phyloP scores from a whole-genome alignment of 2,888 invertebrate species.

The Abrostola tripartita region DNA sequence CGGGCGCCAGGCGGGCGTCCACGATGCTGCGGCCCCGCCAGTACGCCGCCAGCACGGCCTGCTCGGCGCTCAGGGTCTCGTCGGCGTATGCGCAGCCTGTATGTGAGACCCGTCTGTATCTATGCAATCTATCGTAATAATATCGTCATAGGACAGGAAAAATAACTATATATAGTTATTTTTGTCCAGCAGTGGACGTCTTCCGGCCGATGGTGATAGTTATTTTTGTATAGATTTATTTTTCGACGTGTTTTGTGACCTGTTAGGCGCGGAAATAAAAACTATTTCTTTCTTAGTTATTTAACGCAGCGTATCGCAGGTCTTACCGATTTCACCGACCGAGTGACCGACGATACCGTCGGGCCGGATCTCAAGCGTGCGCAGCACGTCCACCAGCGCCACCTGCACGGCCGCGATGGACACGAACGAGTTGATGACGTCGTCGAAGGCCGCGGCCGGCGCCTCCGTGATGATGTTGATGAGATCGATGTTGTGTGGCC shows the following conservation, averaged over 20 bases:
- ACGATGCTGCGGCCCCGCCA: slow-evolving; percentile 96
- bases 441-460: slow-evolving; percentile 93
- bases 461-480: slow-evolving; percentile 93
- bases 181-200: too few species aligned
- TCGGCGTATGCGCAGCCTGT: slow-evolving; percentile 98
- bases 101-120: neutral
- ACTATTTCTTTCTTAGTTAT: too few species aligned
- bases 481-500: slow-evolving; percentile 94
- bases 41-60: slow-evolving; percentile 97
- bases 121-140: too few species aligned
- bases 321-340: slow-evolving; percentile 93
- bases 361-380: slow-evolving; percentile 92
- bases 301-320: neutral
- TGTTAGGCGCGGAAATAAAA: too few species aligned
- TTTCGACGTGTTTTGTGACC: too few species aligned
- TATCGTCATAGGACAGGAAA: too few species aligned
- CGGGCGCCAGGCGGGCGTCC: slow-evolving; percentile 91
- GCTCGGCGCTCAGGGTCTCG: slow-evolving; percentile 97
- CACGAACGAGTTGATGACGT: slow-evolving; percentile 96
- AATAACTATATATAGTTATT: too few species aligned
- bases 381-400: slow-evolving; percentile 96
- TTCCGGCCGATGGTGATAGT: too few species aligned
- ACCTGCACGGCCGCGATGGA: slow-evolving; percentile 99
- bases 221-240: too few species aligned
- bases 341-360: slow-evolving; percentile 99